Evolutionary conservation across 1,140 invertebrate species (phyloP).

Genomic region (Aphis craccivora): DNA sequence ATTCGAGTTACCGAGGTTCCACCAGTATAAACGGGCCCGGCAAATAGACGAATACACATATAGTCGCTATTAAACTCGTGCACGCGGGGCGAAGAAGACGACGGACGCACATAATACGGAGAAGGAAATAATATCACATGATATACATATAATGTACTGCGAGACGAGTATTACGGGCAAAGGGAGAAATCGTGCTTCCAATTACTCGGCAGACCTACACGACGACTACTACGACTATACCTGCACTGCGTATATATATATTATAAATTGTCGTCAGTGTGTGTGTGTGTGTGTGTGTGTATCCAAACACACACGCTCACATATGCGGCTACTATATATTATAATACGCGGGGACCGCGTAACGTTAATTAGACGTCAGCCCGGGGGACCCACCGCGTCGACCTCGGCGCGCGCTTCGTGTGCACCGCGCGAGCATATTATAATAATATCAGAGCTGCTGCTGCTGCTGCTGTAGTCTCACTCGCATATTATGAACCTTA

Average conservation of each 20-base stretch:
- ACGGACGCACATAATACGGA: not conserved
- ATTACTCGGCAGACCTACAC: conserved; percentile 49
- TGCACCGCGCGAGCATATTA: not conserved
- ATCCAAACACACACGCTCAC: not conserved
- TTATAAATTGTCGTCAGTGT: not conserved
- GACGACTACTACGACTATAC: conserved; percentile 5
- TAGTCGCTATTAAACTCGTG: too few species aligned
- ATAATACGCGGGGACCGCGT: not conserved
- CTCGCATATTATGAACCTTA: not conserved
- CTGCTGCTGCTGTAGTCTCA: too few species aligned
- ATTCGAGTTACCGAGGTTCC: too few species aligned
- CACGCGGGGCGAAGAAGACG: not conserved
- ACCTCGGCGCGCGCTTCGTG: conserved; percentile 33
- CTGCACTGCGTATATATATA: not conserved
- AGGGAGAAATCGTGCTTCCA: conserved; percentile 52
- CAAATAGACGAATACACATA: too few species aligned
- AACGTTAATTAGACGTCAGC: conserved; percentile 58
- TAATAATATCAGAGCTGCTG: not conserved
- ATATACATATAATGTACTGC: too few species aligned
- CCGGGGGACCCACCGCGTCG: conserved; percentile 52
- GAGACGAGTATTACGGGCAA: not conserved
- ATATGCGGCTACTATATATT: not conserved
- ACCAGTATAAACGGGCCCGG: too few species aligned
- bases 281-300: too few species aligned
- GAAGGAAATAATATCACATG: not conserved